Percentiles rank a stretch among this genome's conserved stretches.
phyloP scores from a whole-genome alignment of 2,888 invertebrate species.

The Mycalesis mineus region DNA sequence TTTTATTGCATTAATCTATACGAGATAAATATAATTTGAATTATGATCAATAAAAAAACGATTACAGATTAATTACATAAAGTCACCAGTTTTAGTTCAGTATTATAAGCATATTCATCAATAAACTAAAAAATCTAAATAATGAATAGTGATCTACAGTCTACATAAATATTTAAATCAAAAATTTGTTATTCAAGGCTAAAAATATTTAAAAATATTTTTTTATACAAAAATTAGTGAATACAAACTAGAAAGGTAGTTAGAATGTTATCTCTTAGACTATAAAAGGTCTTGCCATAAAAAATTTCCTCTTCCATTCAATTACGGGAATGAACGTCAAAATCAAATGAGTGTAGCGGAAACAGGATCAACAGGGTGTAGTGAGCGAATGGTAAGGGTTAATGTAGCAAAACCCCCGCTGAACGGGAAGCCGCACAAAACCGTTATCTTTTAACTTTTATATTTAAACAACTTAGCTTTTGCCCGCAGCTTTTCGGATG shows the following conservation, averaged over 20 bases:
- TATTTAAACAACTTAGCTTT: not conserved
- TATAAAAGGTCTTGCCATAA: constrained; percentile 4
- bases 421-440: not conserved
- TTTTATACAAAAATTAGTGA: not conserved
- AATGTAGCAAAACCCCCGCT: constrained; percentile 2
- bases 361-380: constrained; percentile 16
- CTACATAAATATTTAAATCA: too few species aligned
- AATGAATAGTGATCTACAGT: too few species aligned
- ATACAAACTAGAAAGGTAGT: too few species aligned
- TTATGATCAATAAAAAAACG: too few species aligned
- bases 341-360: constrained; percentile 25
- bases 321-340: constrained; percentile 25
- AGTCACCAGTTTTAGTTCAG: too few species aligned
- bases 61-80: too few species aligned
- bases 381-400: not conserved
- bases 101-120: too few species aligned
- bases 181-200: too few species aligned
- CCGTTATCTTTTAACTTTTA: not conserved
- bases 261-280: not conserved
- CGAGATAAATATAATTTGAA: too few species aligned
- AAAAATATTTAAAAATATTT: not conserved
- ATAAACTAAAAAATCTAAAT: too few species aligned
- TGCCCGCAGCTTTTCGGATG: too few species aligned
- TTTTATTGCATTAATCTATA: too few species aligned
- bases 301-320: constrained; percentile 10